A percentile compares a stretch with the other conserved stretches of the same genome.
Conservation (phyloP, 2,113 vertebrate genomes). For the Desmodus rotundus region DNA sequence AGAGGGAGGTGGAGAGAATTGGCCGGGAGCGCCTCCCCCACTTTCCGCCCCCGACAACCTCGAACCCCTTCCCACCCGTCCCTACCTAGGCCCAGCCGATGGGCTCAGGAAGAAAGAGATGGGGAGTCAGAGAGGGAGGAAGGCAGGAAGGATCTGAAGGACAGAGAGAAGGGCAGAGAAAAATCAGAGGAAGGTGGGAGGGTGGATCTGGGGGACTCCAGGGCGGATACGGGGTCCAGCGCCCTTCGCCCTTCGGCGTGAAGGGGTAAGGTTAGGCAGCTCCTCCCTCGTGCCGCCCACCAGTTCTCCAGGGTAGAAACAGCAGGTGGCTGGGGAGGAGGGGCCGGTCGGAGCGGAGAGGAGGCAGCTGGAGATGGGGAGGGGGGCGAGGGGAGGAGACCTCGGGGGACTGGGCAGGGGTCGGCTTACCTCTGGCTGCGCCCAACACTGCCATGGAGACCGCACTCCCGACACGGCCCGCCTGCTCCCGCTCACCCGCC, state of each 20-base stretch:
- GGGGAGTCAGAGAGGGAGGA: neutral
- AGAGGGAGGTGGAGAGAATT: slow-evolving; percentile 38
- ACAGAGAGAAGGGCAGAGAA: slow-evolving; percentile 55
- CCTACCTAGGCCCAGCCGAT: neutral
- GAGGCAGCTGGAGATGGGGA: neutral
- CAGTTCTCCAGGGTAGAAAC: slow-evolving; percentile 9
- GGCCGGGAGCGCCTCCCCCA: slow-evolving; percentile 12
- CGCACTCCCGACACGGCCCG: slow-evolving; percentile 61
- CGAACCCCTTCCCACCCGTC: slow-evolving; percentile 19
- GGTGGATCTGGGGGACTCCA: neutral
- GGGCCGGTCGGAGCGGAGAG: neutral
- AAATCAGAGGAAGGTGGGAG: neutral
- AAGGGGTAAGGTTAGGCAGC: slow-evolving; percentile 55
- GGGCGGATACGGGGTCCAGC: neutral
- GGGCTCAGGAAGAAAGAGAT: slow-evolving; percentile 12
- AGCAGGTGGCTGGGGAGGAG: slow-evolving; percentile 65
- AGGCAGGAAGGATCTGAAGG: slow-evolving; percentile 51
- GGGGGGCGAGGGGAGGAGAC: neutral
- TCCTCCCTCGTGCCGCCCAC: slow-evolving; percentile 35
- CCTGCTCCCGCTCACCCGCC: slow-evolving; percentile 17
- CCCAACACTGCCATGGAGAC: slow-evolving; percentile 70
- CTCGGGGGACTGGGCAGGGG: slow-evolving; percentile 15
- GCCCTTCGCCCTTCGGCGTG: slow-evolving; percentile 23
- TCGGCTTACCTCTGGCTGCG: slow-evolving; percentile 69
- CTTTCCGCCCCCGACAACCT: neutral